Evolutionary conservation across 2,797 vertebrate genomes (phyloP), one percentile per base, ranked within the genome.

Genomic region (Oreochromis grahami): DNA sequence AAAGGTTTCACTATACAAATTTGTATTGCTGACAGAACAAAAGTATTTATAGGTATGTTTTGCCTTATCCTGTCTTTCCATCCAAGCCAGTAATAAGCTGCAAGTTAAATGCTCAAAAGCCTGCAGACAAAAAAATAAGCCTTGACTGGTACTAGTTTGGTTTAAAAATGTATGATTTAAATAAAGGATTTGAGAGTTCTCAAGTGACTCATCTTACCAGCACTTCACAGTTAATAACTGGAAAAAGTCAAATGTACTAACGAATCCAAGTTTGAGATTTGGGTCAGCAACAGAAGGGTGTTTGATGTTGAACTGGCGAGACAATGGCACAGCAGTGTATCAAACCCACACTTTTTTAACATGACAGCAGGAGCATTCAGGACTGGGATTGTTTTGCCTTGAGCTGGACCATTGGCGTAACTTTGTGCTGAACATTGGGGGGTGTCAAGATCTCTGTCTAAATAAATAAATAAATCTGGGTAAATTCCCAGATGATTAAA

Each of bases 91-190:
- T 48, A 50, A 74, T 48, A 74, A 50, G 21, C 10, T 50, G 17
- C 26, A 50, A 32, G 1, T 50, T 74, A 50, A 50, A 32, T 50
- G 70, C 26, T 50, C 17, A 50, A 74, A 50, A 50, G 70, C 70
- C 70, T 74, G 70, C 43, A 32, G 70, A 8, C 70, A 74, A 74
- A 74, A 74, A 74, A 32, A 32, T 13, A 74, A 48, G 26, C 17
- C 15, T 50, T 50, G 17, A 74, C 13, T 74, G 0, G 43, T 45
- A 72, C 0, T 19, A 17, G 41, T 74, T 50, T 36, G 32, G 0
- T 63, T 36, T 63, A 19, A 50, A 50, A 50, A 13, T 74, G 43
- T 19, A 74, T 32, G 29, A 50, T 0, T 74, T 74, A 50, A 74
- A 32, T 50, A 74, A 50, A 74, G 43, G 43, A 50, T 48, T 32